A percentile compares a stretch with the other conserved stretches of the same genome.
Conservation (phyloP, 2,888 invertebrate species). For the Lasius platythorax region DNA sequence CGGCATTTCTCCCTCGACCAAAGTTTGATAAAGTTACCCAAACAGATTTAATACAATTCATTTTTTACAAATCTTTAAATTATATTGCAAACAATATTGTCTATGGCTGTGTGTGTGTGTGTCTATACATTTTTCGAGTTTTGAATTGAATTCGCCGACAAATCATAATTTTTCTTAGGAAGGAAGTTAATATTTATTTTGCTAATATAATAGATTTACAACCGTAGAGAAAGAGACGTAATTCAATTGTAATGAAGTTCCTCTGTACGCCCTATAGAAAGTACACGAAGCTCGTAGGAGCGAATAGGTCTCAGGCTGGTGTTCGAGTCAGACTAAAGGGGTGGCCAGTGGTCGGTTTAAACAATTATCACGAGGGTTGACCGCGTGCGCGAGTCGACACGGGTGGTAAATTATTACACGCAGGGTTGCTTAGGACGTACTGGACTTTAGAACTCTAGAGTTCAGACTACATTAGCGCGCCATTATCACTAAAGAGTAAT, state of each 20-base stretch:
- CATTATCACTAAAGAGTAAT: slow-evolving; percentile 62
- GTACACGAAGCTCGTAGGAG: slow-evolving; percentile 75
- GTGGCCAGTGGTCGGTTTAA: slow-evolving; percentile 84
- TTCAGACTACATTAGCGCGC: slow-evolving; percentile 62
- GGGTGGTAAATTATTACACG: slow-evolving; percentile 84
- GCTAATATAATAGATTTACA: slow-evolving; percentile 23
- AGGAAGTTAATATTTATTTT: neutral
- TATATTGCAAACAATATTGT: slow-evolving; percentile 16
- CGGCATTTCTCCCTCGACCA: slow-evolving; percentile 9
- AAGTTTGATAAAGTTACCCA: slow-evolving; percentile 46
- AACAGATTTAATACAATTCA: slow-evolving; percentile 17
- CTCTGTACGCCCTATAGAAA: slow-evolving; percentile 67
- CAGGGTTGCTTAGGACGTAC: slow-evolving; percentile 80
- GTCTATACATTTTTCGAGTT: neutral
- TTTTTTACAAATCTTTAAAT: slow-evolving; percentile 30
- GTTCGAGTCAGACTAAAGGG: slow-evolving; percentile 81
- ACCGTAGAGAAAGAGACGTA: slow-evolving; percentile 53
- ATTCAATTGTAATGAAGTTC: slow-evolving; percentile 77
- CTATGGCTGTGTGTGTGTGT: neutral
- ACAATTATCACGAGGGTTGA: slow-evolving; percentile 85
- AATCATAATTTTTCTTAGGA: neutral
- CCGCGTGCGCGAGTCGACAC: slow-evolving; percentile 80
- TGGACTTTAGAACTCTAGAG: slow-evolving; percentile 61
- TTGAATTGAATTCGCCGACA: neutral
- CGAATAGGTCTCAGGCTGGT: slow-evolving; percentile 77